Base-by-base conservation (phyloP, 92 coral and sea anemone genomes). In the Zoanthus solanderi region DNA sequence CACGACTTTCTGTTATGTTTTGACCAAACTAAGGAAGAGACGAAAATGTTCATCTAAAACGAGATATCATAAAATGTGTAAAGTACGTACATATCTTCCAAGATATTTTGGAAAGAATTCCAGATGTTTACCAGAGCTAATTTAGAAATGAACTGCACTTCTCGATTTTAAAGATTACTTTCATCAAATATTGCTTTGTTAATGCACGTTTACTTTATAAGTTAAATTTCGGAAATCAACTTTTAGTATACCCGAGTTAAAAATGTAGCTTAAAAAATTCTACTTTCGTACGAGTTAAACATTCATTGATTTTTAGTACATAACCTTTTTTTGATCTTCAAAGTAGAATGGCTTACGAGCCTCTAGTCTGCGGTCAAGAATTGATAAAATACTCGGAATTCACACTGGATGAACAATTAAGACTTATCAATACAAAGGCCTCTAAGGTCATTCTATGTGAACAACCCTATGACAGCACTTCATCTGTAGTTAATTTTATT, bases 351-450 rank as follows among this genome's bases (percentile, higher is more conserved):
- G 44, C 29, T 34, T 66, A 37, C 37, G 17, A 28, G 61, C 75
- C 73, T 53, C 28, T 5, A 45, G 75, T 60, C 85, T 65, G 76
- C 12, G 30, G 72, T 63, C 30, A 29, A 46, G 85, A 81, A 81
- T 79, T 23, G 75, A 5, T 81, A 46, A 18, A 56, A 67, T 50
- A 73, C 28, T 42, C 61, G 85, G 85, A 81, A 81, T 81, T 81
- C 85, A n/a, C 74, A 65, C 56, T 50, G 75, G 61, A 81, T 81
- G 46, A 68, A 61, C 73, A 18, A 17, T 16, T 10, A 42, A 65
- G 15, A 13, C 58, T 80, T 80, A 80, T 80, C 85, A 63, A 61
- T 12, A 29, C 15, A n/a, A 32, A 53, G 45, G 75, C 75, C 58
- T 63, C 9, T 10, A 42, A 6, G 61, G 54, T 29, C 69, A 63